Evolutionary conservation across 2,888 invertebrate species (phyloP), one percentile per base, ranked within the genome.

Genomic region (Tholera decimalis): DNA sequence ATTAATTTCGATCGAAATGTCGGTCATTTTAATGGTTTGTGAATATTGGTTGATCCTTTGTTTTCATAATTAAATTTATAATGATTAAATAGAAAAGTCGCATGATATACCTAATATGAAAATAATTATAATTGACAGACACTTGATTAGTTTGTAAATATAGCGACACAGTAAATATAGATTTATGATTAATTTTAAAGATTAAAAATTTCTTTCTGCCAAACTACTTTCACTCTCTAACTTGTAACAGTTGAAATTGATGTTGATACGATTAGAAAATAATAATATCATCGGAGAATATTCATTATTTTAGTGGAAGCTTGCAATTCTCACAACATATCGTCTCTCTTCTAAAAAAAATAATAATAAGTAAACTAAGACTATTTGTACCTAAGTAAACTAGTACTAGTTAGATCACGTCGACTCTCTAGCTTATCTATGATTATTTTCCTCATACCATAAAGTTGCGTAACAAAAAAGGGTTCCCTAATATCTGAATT

Each of bases 191-290:
- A 3, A 2, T 59, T 43, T 41, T 24, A 30, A 18, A 37, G 11
- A 20, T 13, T 56, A 11, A 37, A 44, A 44, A 57, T n/a, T 68
- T 44, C 4, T 2, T 33, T 24, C 18, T 30, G 41, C 9, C 22
- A 43, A 56, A 66, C 41, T 22, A 39, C 47, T 65, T 70, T 47
- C 47, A 15, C 51, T 73, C 50, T 39, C 3, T 37, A 8, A 8
- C n/a, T n/a, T 26, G 2, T 28, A 20, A 53, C n/a, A n/a, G n/a
- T n/a, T n/a, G n/a, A n/a, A n/a, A n/a, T n/a, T n/a, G n/a, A n/a
- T n/a, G n/a, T n/a, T n/a, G n/a, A n/a, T n/a, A n/a, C n/a, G n/a
- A n/a, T n/a, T n/a, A n/a, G n/a, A n/a, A n/a, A n/a, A n/a, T n/a
- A n/a, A n/a, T n/a, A n/a, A n/a, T n/a, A n/a, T n/a, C n/a, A n/a